Evolutionary conservation across 1,140 invertebrate species (phyloP), one percentile per base, ranked within the genome.

Genomic region (Epicauta chinensis): DNA sequence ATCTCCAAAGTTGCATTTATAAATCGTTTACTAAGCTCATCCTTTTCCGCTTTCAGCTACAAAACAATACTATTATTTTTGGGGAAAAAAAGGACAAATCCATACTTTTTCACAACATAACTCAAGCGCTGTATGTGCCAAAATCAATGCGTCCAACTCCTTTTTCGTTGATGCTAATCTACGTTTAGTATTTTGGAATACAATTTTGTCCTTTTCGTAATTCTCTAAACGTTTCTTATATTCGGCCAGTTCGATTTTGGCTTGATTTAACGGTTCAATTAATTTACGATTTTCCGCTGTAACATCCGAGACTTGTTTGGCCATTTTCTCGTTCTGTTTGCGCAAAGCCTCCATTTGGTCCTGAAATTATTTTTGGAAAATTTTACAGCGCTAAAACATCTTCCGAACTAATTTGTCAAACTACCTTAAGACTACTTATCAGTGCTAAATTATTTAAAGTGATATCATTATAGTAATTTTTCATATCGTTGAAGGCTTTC

Each of bases 261-360:
- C 82, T 38, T 80, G 74, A 66, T 87, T 81, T 4, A 91, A 67
- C 0, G 89, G 87, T 51, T 81, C 80, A 4, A 73, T 72, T 15
- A 92, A 71, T 56, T 80, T 80, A 60, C 84, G 85, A 60, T 89
- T 87, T 66, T 93, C 89, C 1, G 68, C 73, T 1, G 76, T 77
- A 1, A 83, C 69, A 65, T 86, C 68, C 5, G 64, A 68, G 51
- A 84, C 75, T 65, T 84, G 77, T 59, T 83, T 84, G 52, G 79
- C 76, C 70, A 89, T 83, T 57, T 86, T 70, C 66, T 92, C 88
- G 60, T 91, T 85, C 45, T 85, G 81, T 64, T 82, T 85, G 61
- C 89, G 85, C 71, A 89, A 80, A 9, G 83, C 79, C 64, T 91
- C 86, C 71, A 93, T 83, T 80, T 96, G 86, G 66, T 89, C 86